Percentiles rank a stretch among this genome's conserved stretches.
Evolutionary conservation across 2,888 invertebrate species (phyloP).

Genomic region (Andrena fulva): DNA sequence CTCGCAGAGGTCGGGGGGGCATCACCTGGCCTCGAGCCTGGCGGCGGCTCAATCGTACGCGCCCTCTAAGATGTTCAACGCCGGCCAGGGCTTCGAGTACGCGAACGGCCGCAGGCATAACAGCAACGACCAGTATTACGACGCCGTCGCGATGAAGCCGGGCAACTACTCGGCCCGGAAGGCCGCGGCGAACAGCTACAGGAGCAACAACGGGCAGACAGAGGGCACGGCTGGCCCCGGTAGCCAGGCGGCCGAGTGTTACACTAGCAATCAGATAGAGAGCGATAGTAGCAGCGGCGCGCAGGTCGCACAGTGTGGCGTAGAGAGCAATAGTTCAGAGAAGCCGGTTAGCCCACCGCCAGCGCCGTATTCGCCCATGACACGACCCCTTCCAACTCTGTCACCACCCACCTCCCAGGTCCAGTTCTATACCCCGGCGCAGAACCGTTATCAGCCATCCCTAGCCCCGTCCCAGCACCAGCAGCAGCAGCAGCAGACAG

Average conservation of each 20-base stretch:
- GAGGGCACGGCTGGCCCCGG: constrained; percentile 37
- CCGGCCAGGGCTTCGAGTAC: constrained; percentile 59
- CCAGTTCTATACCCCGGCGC: constrained; percentile 78
- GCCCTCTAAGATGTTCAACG: constrained; percentile 41
- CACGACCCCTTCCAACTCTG: constrained; percentile 79
- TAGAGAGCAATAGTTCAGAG: constrained; percentile 47
- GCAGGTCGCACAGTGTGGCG: constrained; percentile 7
- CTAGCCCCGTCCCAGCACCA: constrained; percentile 68
- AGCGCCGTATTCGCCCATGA: constrained; percentile 79
- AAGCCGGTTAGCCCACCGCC: constrained; percentile 78
- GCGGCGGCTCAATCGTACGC: constrained; percentile 40
- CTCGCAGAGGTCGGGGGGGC: constrained; percentile 50
- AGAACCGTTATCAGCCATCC: constrained; percentile 77
- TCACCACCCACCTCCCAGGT: constrained; percentile 82
- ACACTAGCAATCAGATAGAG: constrained; percentile 35
- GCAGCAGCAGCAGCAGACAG: constrained; percentile 70
- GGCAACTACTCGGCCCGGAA: constrained; percentile 60
- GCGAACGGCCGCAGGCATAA: constrained; percentile 63
- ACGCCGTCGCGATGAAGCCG: constrained; percentile 36
- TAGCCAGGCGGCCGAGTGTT: constrained; percentile 47
- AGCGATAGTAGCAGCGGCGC: constrained; percentile 15
- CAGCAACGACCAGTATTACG: constrained; percentile 59
- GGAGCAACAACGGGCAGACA: constrained; percentile 44
- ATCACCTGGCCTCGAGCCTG: constrained; percentile 21
- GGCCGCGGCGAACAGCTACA: constrained; percentile 47